A percentile compares a stretch with the other conserved stretches of the same genome.
phyloP scores from a whole-genome alignment of 1,140 invertebrate species.

The Drosophila baimaii region DNA sequence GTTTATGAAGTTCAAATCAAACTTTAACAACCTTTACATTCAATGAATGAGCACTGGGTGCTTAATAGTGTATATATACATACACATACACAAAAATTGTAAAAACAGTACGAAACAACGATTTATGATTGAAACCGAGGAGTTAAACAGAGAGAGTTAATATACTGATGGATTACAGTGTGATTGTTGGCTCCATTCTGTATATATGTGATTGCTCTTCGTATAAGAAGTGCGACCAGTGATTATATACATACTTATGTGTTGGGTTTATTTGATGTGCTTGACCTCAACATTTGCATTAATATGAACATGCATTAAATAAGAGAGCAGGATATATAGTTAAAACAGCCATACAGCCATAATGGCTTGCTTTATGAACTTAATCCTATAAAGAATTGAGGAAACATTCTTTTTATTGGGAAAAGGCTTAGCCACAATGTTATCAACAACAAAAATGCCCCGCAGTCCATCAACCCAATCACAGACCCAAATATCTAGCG shows the following conservation, averaged over 20 bases:
- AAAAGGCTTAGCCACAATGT: constrained; percentile 44
- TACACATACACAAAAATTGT: neutral
- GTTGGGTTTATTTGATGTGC: neutral
- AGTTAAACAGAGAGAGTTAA: neutral
- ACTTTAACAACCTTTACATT: neutral
- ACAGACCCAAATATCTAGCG: constrained; percentile 22
- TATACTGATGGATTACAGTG: neutral
- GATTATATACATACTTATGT: neutral
- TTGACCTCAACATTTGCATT: neutral
- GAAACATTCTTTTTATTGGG: neutral
- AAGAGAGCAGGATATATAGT: neutral
- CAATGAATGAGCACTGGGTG: neutral
- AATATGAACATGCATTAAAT: constrained; percentile 2
- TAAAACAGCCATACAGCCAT: neutral
- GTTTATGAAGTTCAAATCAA: neutral
- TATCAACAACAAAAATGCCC: constrained; percentile 54
- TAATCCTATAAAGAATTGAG: constrained; percentile 6
- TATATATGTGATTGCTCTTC: neutral
- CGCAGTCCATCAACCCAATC: constrained; percentile 46
- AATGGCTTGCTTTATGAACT: neutral
- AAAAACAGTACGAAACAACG: neutral
- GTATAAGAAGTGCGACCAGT: neutral
- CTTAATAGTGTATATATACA: constrained; percentile 4
- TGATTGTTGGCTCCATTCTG: neutral
- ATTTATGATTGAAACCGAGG: neutral